These are phyloP conservation scores for Riparia riparia DNA, from an alignment of 2,113 vertebrate species.

Conservation along the genomic window DNA sequence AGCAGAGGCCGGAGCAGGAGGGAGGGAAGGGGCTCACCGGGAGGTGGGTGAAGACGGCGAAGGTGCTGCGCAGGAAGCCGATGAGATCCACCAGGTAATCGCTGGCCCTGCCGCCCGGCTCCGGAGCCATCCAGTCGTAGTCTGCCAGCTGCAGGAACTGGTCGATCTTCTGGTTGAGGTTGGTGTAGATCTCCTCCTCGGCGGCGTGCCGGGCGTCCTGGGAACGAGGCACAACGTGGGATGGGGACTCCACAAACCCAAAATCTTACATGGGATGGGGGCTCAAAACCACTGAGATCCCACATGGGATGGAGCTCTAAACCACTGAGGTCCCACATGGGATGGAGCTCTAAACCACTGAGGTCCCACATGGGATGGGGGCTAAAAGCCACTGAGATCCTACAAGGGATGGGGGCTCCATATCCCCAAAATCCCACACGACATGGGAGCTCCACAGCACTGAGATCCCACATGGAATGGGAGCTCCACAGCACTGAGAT, in stretches of 20 bases:
- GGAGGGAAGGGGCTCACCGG: constrained; percentile 76
- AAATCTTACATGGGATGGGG: accelerated
- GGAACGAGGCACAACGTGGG: accelerated
- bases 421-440: too few relatives aligned
- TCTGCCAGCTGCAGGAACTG: constrained; percentile 97
- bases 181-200: constrained; percentile 98
- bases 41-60: constrained; percentile 95
- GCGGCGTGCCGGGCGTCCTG: constrained; percentile 95
- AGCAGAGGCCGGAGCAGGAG: too few relatives aligned
- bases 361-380: background rate
- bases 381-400: too few relatives aligned
- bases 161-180: constrained; percentile 96
- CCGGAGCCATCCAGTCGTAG: constrained; percentile 90
- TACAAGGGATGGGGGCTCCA: background rate
- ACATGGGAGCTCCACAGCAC: accelerated
- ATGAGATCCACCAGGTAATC: constrained; percentile 94
- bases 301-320: background rate
- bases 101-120: constrained; percentile 80
- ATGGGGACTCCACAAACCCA: accelerated
- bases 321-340: accelerated
- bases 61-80: constrained; percentile 94
- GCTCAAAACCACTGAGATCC: accelerated
- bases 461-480: accelerated
- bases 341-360: background rate
- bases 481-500: accelerated